Evolutionary conservation across 2,797 vertebrate genomes (phyloP).

Genomic region (Anisognathus igniventris): DNA sequence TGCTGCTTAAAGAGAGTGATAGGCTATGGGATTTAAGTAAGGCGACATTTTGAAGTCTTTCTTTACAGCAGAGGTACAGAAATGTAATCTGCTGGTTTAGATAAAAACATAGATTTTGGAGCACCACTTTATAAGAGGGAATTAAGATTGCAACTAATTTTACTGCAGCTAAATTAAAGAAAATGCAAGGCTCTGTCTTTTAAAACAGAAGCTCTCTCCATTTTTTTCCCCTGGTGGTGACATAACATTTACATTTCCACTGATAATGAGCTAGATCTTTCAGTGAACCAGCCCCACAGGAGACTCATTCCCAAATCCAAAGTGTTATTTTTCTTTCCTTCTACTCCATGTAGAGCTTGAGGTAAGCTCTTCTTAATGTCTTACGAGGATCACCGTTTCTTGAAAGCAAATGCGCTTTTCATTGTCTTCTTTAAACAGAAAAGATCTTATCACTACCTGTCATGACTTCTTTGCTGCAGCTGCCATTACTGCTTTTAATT

Average conservation of each 20-base stretch:
- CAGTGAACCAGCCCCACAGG: background rate
- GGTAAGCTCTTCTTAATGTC: background rate
- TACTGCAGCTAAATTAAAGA: background rate
- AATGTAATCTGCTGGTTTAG: background rate
- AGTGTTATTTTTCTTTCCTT: constrained; percentile 14
- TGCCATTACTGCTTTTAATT: constrained; percentile 2
- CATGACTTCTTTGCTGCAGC: background rate
- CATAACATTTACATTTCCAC: constrained; percentile 17
- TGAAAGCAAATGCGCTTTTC: constrained; percentile 16
- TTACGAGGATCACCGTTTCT: background rate
- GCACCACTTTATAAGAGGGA: background rate
- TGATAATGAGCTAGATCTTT: constrained; percentile 15
- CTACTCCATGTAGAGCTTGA: background rate
- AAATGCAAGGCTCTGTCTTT: background rate
- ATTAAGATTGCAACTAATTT: background rate
- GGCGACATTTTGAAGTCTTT: background rate
- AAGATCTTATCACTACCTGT: background rate
- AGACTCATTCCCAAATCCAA: background rate
- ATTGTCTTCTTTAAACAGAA: constrained; percentile 15
- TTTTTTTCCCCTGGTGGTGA: background rate
- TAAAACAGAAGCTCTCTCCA: background rate
- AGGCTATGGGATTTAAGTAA: background rate
- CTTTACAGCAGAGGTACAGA: background rate
- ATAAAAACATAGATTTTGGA: background rate
- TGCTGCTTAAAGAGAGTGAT: background rate